These are phyloP conservation scores for Molossus molossus DNA, from an alignment of 2,797 vertebrate species.

Conservation along the genomic window DNA sequence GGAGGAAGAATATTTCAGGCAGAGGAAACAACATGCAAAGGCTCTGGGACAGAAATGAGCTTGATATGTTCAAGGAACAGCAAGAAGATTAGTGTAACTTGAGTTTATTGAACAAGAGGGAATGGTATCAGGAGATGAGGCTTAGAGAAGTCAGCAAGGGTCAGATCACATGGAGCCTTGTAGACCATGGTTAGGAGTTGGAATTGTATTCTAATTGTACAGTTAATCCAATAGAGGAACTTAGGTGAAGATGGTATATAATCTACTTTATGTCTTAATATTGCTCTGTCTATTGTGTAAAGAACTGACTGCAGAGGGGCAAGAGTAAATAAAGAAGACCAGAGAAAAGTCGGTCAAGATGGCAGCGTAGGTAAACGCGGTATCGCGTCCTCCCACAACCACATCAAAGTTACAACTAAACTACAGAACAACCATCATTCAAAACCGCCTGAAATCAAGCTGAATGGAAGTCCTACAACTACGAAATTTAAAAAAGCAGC, in stretches of 20 bases:
- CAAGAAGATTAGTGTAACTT: neutral
- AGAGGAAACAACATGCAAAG: constrained; percentile 34
- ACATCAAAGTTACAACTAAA: no score
- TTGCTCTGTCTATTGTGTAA: constrained; percentile 6
- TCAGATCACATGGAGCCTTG: neutral
- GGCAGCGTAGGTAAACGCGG: no score
- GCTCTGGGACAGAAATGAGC: constrained; percentile 5
- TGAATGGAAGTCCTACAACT: no score
- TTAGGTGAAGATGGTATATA: neutral
- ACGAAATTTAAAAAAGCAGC: no score
- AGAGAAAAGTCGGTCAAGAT: no score
- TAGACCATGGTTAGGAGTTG: neutral
- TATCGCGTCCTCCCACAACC: no score
- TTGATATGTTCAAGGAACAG: constrained; percentile 2
- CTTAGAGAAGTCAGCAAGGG: constrained; percentile 31
- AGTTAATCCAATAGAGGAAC: neutral
- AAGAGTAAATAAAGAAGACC: constrained; percentile 34
- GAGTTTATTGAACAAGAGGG: constrained; percentile 43
- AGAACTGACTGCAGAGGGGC: neutral
- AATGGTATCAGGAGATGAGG: neutral
- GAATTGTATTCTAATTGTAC: constrained; percentile 3
- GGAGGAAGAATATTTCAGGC: constrained; percentile 13
- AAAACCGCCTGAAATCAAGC: no score
- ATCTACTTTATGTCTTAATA: constrained; percentile 4
- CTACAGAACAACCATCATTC: no score